A percentile compares a stretch with the other conserved stretches of the same genome.
Conservation (phyloP, 2,888 invertebrate genomes). For the Parapristionchus giblindavisi region DNA sequence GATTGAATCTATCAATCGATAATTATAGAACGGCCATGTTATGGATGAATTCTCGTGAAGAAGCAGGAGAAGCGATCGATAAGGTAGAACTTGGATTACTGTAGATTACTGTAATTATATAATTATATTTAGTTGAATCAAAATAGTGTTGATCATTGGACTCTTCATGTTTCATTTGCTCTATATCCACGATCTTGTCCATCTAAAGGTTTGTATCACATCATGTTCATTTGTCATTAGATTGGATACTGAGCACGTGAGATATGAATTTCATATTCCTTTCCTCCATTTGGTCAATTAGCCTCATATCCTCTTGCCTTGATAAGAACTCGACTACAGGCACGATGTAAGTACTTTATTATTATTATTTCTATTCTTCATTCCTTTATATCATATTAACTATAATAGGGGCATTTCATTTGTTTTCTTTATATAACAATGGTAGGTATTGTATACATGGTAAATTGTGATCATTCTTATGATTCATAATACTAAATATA, state of each 20-base stretch:
- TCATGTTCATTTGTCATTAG: too few relatives aligned
- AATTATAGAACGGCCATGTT: conserved; percentile 41
- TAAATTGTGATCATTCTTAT: not conserved
- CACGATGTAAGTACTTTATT: conserved; percentile 74
- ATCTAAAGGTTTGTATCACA: too few relatives aligned
- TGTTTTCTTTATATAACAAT: too few relatives aligned
- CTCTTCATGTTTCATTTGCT: conserved; percentile 46
- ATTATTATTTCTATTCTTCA: too few relatives aligned
- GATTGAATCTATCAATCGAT: not conserved
- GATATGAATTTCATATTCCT: too few relatives aligned
- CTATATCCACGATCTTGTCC: conserved; percentile 14
- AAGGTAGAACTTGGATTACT: conserved; percentile 8
- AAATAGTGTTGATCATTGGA: conserved; percentile 43
- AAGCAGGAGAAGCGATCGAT: conserved; percentile 40
- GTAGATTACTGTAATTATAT: not conserved
- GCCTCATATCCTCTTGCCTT: conserved; percentile 96
- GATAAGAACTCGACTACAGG: conserved; percentile 92
- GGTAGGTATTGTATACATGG: not conserved
- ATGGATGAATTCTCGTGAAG: conserved; percentile 33
- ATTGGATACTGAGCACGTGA: too few relatives aligned
- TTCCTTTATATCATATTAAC: not conserved
- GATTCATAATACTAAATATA: not conserved
- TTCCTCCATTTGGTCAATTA: conserved; percentile 94
- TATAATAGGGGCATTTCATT: too few relatives aligned
- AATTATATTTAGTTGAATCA: conserved; percentile 44